Conservation (phyloP, 2,113 vertebrate species). For the Tachysurus vachellii region DNA sequence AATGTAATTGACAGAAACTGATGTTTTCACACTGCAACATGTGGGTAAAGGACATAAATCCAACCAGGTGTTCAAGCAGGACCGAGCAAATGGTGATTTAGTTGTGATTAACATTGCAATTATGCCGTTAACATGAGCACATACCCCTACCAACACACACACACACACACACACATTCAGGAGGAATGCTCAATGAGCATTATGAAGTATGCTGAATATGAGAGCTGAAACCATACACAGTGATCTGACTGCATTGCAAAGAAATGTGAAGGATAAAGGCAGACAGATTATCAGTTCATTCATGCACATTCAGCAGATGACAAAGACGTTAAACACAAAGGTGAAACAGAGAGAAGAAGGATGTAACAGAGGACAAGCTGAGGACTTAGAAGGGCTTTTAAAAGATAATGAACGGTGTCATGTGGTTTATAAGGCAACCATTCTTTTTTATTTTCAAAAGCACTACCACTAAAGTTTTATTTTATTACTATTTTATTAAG, state of each 20-base stretch:
- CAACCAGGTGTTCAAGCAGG: conserved; percentile 44
- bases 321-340: background rate
- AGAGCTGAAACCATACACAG: background rate
- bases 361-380: background rate
- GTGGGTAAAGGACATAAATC: conserved; percentile 16
- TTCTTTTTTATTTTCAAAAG: background rate
- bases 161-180: background rate
- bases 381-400: background rate
- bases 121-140: conserved; percentile 64
- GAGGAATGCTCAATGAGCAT: background rate
- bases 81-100: conserved; percentile 50
- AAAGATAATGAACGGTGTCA: background rate
- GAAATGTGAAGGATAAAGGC: background rate
- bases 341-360: background rate
- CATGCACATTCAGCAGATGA: background rate
- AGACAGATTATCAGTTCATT: background rate
- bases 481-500: background rate
- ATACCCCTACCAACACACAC: conserved; percentile 18
- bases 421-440: background rate
- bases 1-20: conserved; percentile 14
- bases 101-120: conserved; percentile 70
- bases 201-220: background rate
- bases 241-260: conserved; percentile 23
- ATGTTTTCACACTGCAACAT: conserved; percentile 5
- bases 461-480: background rate